Base-by-base conservation (phyloP, 1,140 invertebrate genomes). In the Hirudo medicinalis region DNA sequence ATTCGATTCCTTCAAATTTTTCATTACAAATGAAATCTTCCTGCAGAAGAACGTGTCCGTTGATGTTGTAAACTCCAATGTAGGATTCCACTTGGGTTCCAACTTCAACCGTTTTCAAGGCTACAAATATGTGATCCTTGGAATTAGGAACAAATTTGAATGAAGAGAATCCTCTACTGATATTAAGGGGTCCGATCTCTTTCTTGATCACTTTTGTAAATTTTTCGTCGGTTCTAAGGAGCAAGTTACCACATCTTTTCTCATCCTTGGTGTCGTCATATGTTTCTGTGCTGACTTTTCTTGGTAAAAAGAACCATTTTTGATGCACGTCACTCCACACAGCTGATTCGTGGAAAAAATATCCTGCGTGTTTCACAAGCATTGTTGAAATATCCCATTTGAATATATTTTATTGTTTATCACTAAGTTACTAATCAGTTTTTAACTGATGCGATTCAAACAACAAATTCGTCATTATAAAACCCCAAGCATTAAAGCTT, bases 1-100 rank as follows among this genome's bases (percentile, higher is more conserved):
- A 99, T 84, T 97, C 95, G 71, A 99, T 83, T 67, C 96, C 96
- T 85, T 99, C 96, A 84, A 91, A 99, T 86, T 99, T 99, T 32
- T 25, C 22, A 74, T 89, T 85, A 77, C 87, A 87, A 70, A 99
- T 86, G 79, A 89, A 87, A 5, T 85, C 87, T 80, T 98, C 94
- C 0, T 88, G 85, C 76, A 97, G 78, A 72, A 97, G 76, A 40
- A 95, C 87, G 72, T 87, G 85, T 0, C 95, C 95, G 71, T 89
- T 80, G 25, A 81, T 75, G 69, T 87, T 88, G 82, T 99, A 98
- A 49, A 89, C 91, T 73, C 88, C 88, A 19, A 97, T 88, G 79
- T 92, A 98, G 0, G 91, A 90, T 1, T 91, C 89, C 6, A 91
- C 91, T 75, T 89, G 88, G 0, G 91, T 92, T 77, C 90, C 86